Evolutionary conservation across 1,140 invertebrate genomes (phyloP), one percentile per base, ranked within the genome.

Genomic region (Ceratoteleas bidentatus): DNA sequence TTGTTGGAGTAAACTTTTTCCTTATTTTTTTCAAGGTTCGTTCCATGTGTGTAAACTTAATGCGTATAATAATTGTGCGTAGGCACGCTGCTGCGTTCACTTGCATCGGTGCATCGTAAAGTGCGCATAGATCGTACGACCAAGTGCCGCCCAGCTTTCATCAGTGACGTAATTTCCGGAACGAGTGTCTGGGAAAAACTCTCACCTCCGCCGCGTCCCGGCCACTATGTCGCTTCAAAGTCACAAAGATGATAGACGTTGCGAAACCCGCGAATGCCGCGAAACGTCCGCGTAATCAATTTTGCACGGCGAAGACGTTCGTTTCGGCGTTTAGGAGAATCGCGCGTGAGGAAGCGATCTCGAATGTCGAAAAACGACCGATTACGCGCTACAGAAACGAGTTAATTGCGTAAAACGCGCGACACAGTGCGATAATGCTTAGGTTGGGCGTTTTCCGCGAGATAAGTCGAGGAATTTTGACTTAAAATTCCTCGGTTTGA

Each of bases 121-220:
- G 49, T 70, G 40, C 45, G 75, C 61, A 66, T 64, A 60, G 54
- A 69, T 78, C 62, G 68, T 43, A 61, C 45, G 53, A 10, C 58
- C 5, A 38, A 79, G 49, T 53, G 47, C 64, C 78, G 53, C 78
- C 72, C 79, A 83, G 84, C 85, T 87, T 87, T 87, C 85, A 86
- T 86, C 85, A 78, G 53, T 87, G 85, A 87, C 62, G 85, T 86
- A 87, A 87, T 78, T 81, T 87, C 84, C 84, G 76, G 66, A 36
- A 76, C 56, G 65, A 36, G 57, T 61, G 72, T 75, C 58, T 76
- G 65, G 70, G 78, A 85, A 84, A 87, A 82, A 83, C 75, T 84
- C 81, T 85, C 83, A 81, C 81, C 69, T 81, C 43, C 56, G 58
- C 49, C 34, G 13, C 52, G 47, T 62, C 45, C 33, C 43, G 10